Conservation (phyloP, 2,888 invertebrate species). For the Drosophila anceps region DNA sequence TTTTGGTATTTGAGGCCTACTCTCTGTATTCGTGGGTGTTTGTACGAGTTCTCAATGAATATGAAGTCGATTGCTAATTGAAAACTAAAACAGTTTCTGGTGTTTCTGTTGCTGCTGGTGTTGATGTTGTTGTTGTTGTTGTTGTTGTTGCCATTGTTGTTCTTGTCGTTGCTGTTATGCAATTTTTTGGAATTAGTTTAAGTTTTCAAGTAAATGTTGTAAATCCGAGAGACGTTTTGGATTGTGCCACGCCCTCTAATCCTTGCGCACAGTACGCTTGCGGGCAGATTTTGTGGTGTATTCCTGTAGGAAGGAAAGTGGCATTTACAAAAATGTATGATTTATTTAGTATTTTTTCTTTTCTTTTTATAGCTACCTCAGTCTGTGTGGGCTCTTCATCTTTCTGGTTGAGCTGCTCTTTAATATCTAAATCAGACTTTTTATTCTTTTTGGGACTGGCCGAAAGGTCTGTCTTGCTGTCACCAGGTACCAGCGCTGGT, state of each 20-base stretch:
- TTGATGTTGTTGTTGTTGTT: slow-evolving; percentile 8
- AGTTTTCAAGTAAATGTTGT: slow-evolving; percentile 40
- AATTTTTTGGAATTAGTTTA: slow-evolving; percentile 54
- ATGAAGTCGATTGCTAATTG: slow-evolving; percentile 29
- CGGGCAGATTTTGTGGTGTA: slow-evolving; percentile 74
- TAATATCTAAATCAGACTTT: slow-evolving; percentile 85
- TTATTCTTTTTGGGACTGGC: slow-evolving; percentile 83
- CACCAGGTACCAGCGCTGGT: slow-evolving; percentile 46
- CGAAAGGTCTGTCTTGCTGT: slow-evolving; percentile 54
- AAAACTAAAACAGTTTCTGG: slow-evolving; percentile 28
- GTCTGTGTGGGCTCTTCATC: slow-evolving; percentile 76
- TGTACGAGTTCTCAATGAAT: slow-evolving; percentile 16
- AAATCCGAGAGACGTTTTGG: slow-evolving; percentile 33
- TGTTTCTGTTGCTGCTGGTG: slow-evolving; percentile 24
- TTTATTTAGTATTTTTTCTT: too few relatives aligned
- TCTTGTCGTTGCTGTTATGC: not conserved
- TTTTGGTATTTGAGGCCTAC: slow-evolving; percentile 38
- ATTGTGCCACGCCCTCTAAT: slow-evolving; percentile 58
- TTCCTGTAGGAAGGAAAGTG: slow-evolving; percentile 53
- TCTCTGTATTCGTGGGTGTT: slow-evolving; percentile 29
- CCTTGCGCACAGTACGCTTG: slow-evolving; percentile 84
- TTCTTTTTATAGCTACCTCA: slow-evolving; percentile 62
- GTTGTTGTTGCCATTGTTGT: slow-evolving; percentile 6
- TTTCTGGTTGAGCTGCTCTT: slow-evolving; percentile 60
- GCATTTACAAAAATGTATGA: too few relatives aligned